A percentile compares a stretch with the other conserved stretches of the same genome.
Conservation (phyloP, 64 coral and sea anemone species). For the Pachyseris speciosa region DNA sequence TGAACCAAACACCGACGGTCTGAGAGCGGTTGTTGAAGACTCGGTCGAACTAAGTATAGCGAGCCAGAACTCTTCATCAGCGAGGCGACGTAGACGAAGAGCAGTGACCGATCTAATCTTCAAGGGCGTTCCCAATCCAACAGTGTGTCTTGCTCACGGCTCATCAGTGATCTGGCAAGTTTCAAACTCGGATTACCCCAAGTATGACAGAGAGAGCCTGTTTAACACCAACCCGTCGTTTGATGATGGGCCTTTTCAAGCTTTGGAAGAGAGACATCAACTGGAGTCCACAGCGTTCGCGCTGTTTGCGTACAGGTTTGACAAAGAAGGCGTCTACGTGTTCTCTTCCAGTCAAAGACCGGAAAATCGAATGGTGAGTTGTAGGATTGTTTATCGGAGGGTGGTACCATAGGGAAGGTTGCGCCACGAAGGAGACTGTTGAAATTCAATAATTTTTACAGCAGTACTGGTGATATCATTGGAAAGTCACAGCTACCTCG, state of each 20-base stretch:
- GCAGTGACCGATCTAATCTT: conserved; percentile 7
- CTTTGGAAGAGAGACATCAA: conserved; percentile 76
- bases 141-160: conserved; percentile 79
- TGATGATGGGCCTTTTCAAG: conserved; percentile 88
- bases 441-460: no score
- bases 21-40: conserved; percentile 17
- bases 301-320: conserved; percentile 93
- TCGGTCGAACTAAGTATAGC: conserved; percentile 34
- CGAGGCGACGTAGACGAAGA: conserved; percentile 53
- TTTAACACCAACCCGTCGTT: conserved; percentile 92
- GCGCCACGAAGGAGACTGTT: no score
- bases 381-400: neutral
- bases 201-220: conserved; percentile 80
- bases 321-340: conserved; percentile 85
- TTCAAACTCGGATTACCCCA: conserved; percentile 80
- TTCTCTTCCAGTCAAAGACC: conserved; percentile 84
- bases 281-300: conserved; percentile 75
- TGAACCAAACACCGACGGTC: conserved; percentile 7
- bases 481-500: no score
- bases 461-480: no score
- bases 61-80: neutral
- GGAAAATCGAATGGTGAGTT: conserved; percentile 90
- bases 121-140: conserved; percentile 82
- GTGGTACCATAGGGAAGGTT: neutral
- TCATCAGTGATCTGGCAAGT: conserved; percentile 88